Evolutionary conservation across 1,140 invertebrate species (phyloP).

Genomic region (Lepeophtheirus salmonis): DNA sequence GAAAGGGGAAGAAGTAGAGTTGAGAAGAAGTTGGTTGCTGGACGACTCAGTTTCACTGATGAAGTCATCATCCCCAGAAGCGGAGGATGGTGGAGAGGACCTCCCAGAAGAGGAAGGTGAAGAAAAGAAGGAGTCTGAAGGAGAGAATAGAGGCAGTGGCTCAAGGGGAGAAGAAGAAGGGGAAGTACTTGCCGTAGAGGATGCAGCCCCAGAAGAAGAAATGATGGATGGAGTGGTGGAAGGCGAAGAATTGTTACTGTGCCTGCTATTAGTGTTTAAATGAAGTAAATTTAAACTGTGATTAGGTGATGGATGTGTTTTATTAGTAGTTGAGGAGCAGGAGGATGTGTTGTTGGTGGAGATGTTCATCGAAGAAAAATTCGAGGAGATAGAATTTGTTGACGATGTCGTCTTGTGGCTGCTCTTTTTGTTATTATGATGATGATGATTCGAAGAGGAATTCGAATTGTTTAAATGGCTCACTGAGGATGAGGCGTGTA

Average conservation of each 20-base stretch:
- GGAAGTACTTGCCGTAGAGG: too few relatives aligned
- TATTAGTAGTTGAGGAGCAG: neutral
- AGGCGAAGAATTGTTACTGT: neutral
- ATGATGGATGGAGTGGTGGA: neutral
- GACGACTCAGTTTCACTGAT: neutral
- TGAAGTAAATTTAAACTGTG: neutral
- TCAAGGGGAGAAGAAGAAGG: neutral
- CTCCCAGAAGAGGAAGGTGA: slow-evolving; percentile 25
- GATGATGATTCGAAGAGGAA: too few relatives aligned
- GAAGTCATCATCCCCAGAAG: neutral
- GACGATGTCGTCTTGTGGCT: neutral
- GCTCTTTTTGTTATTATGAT: too few relatives aligned
- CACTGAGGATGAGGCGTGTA: neutral
- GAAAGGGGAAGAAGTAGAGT: neutral
- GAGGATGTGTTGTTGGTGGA: neutral
- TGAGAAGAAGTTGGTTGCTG: neutral
- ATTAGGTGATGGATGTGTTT: neutral
- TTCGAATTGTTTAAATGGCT: too few relatives aligned
- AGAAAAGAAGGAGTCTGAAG: slow-evolving; percentile 20
- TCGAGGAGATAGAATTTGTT: too few relatives aligned
- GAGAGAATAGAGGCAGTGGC: neutral
- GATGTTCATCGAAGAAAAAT: neutral
- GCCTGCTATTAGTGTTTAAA: neutral
- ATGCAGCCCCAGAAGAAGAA: too few relatives aligned
- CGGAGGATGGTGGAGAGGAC: slow-evolving; percentile 21